Base-by-base conservation (phyloP, 2,113 vertebrate species). In the Atlantisia rogersi region DNA sequence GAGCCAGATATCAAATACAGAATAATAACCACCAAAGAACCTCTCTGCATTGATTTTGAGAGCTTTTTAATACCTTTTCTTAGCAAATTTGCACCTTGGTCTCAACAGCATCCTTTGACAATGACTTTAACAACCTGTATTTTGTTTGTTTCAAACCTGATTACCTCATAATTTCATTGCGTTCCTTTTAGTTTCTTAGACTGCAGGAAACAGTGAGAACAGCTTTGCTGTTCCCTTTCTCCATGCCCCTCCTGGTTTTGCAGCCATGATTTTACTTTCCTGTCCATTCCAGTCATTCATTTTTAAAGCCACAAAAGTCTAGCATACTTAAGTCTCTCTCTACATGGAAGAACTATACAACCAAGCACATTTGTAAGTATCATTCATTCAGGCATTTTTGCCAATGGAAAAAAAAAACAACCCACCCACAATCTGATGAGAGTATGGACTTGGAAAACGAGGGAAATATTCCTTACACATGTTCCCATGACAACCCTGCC, bases 401-500 rank as follows among this genome's bases (percentile, higher is more conserved):
- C 21, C 40, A 79, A 32, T 73, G 48, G 10, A 19, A 50, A 44
- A 60, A 39, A 67, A 55, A n/a, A 21, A 17, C 10, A 48, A 22
- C 19, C 48, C 20, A 48, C 19, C 20, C 48, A 44, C 48, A 52
- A 95, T 82, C 64, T 76, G 40, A 89, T 50, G 44, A 73, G 42
- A 83, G 37, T 75, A 44, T 8, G 67, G 88, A 79, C n/a, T 85
- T 92, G 62, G 21, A 79, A 89, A 93, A 87, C 6, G 65, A 87
- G 62, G 31, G 35, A 79, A 91, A 62, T 91, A 69, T 52, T 95
- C 67, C 64, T 77, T 78, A 59, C 25, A 12, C n/a, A 3, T 71
- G 92, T 96, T 97, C 91, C 96, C 92, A 96, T 97, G 96, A 96
- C 96, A 96, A 95, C 96, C 64, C 59, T 89, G 81, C 81, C 63